phyloP scores from a whole-genome alignment of 2,888 invertebrate genomes.

The Caradrina kadenii region DNA sequence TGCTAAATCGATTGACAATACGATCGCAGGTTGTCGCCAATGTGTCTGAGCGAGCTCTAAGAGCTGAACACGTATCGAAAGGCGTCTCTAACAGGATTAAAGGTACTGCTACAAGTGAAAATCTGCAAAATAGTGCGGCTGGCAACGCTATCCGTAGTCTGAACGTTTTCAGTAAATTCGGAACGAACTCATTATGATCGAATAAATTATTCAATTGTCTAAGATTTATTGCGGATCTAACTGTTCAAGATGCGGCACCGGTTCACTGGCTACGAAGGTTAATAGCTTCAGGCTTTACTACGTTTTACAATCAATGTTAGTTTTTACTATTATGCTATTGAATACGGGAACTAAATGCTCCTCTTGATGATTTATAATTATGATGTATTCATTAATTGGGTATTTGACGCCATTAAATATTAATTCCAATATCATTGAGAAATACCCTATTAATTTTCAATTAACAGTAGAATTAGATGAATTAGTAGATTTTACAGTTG shows the following conservation, averaged over 20 bases:
- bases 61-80: not conserved
- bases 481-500: too few species aligned
- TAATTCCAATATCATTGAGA: too few species aligned
- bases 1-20: constrained; percentile 47
- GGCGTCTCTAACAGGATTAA: constrained; percentile 5
- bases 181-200: constrained; percentile 27
- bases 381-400: not conserved
- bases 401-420: too few species aligned
- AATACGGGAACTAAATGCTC: not conserved
- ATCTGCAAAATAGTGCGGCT: not conserved
- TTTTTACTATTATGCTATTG: not conserved
- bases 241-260: constrained; percentile 16
- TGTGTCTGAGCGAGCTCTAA: constrained; percentile 26
- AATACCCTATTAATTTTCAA: too few species aligned
- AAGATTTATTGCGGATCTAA: constrained; percentile 17
- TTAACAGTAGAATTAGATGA: too few species aligned
- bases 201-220: constrained; percentile 30
- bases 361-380: not conserved
- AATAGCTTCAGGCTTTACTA: constrained; percentile 10
- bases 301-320: constrained; percentile 5
- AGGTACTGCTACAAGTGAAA: not conserved
- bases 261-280: constrained; percentile 38
- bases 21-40: constrained; percentile 44
- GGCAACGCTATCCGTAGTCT: not conserved
- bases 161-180: constrained; percentile 12